Evolutionary conservation across 2,113 vertebrate species (phyloP).

Genomic region (Aptenodytes forsteri): DNA sequence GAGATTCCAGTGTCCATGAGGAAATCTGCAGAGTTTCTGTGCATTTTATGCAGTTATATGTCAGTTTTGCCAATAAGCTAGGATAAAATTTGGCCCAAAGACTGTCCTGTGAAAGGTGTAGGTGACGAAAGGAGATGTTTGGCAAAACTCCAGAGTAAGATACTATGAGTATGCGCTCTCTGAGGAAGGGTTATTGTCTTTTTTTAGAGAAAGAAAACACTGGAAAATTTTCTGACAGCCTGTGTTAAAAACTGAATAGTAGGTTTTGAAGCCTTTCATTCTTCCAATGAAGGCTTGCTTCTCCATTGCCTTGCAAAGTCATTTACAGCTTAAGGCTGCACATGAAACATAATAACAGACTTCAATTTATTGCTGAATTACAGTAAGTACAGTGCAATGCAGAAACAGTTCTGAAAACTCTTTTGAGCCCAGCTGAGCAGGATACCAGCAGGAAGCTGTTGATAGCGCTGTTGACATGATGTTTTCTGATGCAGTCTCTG

Average conservation of each 20-base stretch:
- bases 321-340: neutral
- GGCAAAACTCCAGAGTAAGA: neutral
- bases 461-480: neutral
- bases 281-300: neutral
- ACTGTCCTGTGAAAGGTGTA: neutral
- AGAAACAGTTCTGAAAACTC: neutral
- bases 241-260: neutral
- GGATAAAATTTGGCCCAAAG: neutral
- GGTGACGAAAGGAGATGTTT: neutral
- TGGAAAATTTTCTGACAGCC: neutral
- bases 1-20: neutral
- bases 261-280: neutral
- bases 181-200: neutral
- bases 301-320: neutral
- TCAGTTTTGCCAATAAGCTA: neutral
- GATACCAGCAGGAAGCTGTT: neutral
- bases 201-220: neutral
- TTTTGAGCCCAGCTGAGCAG: neutral
- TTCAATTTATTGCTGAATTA: neutral
- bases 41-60: neutral
- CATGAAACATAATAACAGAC: neutral
- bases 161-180: rapidly evolving
- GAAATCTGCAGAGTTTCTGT: neutral
- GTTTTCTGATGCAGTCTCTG: neutral
- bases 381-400: neutral